These are phyloP conservation scores for Acrocephalus arundinaceus DNA, from an alignment of 2,113 vertebrate species.

Conservation along the genomic window DNA sequence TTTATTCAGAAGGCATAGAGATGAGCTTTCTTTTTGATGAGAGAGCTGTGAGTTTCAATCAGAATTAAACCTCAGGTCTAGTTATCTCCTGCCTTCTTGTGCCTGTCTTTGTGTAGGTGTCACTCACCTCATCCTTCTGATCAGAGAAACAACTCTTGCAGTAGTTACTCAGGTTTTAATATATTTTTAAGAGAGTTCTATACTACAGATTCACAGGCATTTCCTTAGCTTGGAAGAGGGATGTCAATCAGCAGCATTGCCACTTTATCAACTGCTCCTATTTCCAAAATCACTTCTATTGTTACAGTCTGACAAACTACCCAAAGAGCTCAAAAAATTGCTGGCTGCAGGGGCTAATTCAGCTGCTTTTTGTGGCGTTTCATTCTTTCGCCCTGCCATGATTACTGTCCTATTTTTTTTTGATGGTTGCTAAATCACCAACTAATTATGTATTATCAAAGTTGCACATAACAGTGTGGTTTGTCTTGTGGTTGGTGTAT, in stretches of 20 bases:
- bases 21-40: not conserved
- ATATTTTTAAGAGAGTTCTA: not conserved
- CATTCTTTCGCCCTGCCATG: not conserved
- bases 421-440: conserved; percentile 33
- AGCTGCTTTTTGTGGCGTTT: conserved; percentile 42
- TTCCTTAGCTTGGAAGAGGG: conserved; percentile 30
- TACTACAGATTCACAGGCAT: not conserved
- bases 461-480: not conserved
- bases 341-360: conserved; percentile 46
- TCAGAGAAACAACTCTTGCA: not conserved
- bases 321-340: conserved; percentile 55
- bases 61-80: not conserved
- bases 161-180: not conserved
- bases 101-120: not conserved
- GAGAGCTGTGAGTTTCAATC: not conserved
- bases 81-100: not conserved
- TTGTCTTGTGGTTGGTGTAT: not conserved
- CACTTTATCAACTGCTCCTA: conserved; percentile 41
- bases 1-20: not conserved
- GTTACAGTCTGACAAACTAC: conserved; percentile 64
- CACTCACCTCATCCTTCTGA: not conserved
- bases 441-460: conserved; percentile 68
- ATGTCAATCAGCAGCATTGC: conserved; percentile 31
- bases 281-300: conserved; percentile 71
- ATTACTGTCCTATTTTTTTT: conserved; percentile 56